Evolutionary conservation across 2,797 vertebrate genomes (phyloP).

Genomic region (Malurus splendens): DNA sequence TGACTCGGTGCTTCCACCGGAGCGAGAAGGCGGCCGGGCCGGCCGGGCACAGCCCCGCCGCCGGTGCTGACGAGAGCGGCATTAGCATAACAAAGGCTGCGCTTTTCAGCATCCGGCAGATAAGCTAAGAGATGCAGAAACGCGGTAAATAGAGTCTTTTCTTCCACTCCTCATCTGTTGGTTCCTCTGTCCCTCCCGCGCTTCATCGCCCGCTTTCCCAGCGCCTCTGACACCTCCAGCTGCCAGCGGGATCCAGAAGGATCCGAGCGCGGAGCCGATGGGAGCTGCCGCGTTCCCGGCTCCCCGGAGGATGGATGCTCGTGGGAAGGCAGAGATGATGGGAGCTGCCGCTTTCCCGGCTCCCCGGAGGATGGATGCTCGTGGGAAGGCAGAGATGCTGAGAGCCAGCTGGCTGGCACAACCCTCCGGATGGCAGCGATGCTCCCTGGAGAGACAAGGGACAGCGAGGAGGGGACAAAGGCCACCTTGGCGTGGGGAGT

Average conservation of each 20-base stretch:
- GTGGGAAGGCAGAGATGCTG: not conserved
- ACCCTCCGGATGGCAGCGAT: not conserved
- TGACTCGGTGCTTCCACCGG: not conserved
- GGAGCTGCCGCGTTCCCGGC: not conserved
- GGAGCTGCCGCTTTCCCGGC: not conserved
- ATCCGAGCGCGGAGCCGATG: not conserved
- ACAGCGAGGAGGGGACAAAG: accelerated
- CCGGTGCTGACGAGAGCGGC: not conserved
- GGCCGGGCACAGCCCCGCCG: not conserved
- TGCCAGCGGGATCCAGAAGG: not conserved
- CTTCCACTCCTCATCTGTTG: not conserved
- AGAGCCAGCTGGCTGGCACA: not conserved
- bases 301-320: not conserved
- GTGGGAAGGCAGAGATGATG: not conserved
- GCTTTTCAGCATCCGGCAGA: not conserved
- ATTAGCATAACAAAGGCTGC: constrained; percentile 54
- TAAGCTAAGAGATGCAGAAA: not conserved
- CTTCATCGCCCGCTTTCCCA: not conserved
- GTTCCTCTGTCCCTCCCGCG: not conserved
- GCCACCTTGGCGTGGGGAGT: not conserved
- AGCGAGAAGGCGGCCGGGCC: not conserved
- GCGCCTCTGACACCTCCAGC: not conserved
- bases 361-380: not conserved
- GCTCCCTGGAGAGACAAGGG: not conserved
- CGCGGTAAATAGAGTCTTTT: not conserved